A percentile compares a stretch with the other conserved stretches of the same genome.
phyloP scores from a whole-genome alignment of 2,888 invertebrate genomes.

The Drosophila antonietae region DNA sequence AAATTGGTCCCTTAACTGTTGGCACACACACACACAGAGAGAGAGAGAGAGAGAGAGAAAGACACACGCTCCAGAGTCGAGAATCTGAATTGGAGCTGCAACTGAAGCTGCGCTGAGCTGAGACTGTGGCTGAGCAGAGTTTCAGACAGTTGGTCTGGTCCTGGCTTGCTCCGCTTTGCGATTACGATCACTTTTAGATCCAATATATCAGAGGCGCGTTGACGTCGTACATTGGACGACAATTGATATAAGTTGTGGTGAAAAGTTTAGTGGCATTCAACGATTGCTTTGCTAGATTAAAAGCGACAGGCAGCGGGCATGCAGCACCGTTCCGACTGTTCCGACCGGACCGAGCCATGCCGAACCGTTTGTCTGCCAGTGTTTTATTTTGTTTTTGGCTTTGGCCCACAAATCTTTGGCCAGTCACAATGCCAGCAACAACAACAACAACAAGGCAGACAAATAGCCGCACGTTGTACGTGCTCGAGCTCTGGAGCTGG shows the following conservation, averaged over 20 bases:
- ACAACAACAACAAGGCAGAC: constrained; percentile 73
- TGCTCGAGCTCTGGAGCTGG: constrained; percentile 50
- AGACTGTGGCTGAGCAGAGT: constrained; percentile 9
- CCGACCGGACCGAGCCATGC: constrained; percentile 9
- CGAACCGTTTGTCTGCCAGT: constrained; percentile 34
- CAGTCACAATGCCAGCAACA: constrained; percentile 72
- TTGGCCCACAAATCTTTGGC: constrained; percentile 74
- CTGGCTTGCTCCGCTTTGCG: constrained; percentile 74
- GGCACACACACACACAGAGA: constrained; percentile 27
- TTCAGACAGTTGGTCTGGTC: constrained; percentile 57
- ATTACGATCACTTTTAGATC: constrained; percentile 82
- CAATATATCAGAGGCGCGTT: constrained; percentile 82
- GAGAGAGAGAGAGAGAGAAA: background rate
- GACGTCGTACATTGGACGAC: constrained; percentile 82
- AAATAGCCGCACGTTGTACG: constrained; percentile 78
- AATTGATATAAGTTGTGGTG: constrained; percentile 83
- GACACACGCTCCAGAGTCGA: constrained; percentile 5
- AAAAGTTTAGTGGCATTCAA: constrained; percentile 82
- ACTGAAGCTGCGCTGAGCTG: constrained; percentile 10
- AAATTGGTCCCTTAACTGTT: constrained; percentile 76
- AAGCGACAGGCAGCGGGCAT: constrained; percentile 71
- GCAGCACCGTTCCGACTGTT: constrained; percentile 23
- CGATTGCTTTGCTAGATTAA: constrained; percentile 82
- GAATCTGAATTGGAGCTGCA: constrained; percentile 24
- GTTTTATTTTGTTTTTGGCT: constrained; percentile 42